Evolutionary conservation across 2,797 vertebrate genomes (phyloP), one percentile per base, ranked within the genome.

Genomic region (Miichthys miiuy): DNA sequence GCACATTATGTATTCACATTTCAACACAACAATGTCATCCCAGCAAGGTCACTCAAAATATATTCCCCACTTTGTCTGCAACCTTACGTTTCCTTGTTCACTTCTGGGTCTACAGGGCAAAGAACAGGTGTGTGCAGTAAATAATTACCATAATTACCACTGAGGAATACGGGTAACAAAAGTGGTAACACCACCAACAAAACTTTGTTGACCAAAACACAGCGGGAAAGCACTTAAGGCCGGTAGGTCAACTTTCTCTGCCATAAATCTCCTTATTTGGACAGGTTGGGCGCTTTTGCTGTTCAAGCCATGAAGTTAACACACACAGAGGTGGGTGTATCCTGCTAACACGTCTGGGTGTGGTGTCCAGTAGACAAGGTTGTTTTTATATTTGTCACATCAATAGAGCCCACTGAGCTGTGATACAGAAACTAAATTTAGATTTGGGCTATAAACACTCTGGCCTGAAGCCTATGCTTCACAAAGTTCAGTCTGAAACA

Each of bases 401-500:
- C 90, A 90, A 78, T 78, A 72, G 63, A 41, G 68, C 81, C 79
- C 83, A 82, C 84, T 86, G 77, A 90, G 83, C 87, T 80, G 75
- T 87, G 89, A 90, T 89, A 77, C 80, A 70, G 46, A 64, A 70
- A 56, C 89, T 94, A 93, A 71, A 87, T 94, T 94, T 93, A 93
- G 90, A 75, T 85, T 83, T 68, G 57, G 73, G 64, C 60, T 75
- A 68, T 81, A 73, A 84, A 87, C 14, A 62, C 21, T 72, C 75
- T 82, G 85, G 76, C 64, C 18, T 20, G 44, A 47, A 72, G 81
- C 78, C 75, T 38, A 42, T 1, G 30, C 57, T 47, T 73, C 17
- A 0, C 5, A 50, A 55, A 61, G 62, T 63, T 81, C 48, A 70
- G 46, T n/a, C 21, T 61, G 4, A 74, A 58, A 68, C 47, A 1